Base-by-base conservation (phyloP, 2,888 invertebrate species). In the Chaetogeoica ovagalla region DNA sequence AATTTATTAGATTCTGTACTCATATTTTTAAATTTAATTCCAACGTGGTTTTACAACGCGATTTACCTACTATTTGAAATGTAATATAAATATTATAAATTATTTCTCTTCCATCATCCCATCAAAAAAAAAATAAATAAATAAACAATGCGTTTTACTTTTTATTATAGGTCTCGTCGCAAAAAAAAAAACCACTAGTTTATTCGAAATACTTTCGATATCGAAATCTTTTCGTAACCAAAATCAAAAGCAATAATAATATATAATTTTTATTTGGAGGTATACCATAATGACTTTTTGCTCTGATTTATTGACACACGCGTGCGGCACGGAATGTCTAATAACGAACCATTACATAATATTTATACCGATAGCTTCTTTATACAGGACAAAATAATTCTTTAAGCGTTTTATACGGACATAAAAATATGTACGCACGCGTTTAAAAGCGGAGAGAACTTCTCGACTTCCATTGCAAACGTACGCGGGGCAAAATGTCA, bases 211-310 rank as follows among this genome's bases (percentile, higher is more conserved):
- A 55, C 19, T 7, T 55, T 19, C 55, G 55, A 55, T 8, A 55
- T 8, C 30, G 30, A 55, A 17, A 19, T 55, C 8, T 55, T 55
- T 55, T 8, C 6, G 19, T 55, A 55, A 19, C 6, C 17, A 19
- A 55, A 55, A 55, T 7, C 55, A 55, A 19, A 55, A 48, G 15
- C 48, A 48, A 43, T 48, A 48, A 55, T 19, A 19, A 55, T 55
- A 55, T 19, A 55, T 55, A 19, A 55, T 55, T 55, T 55, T 55
- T 55, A 55, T 66, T 17, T 19, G 6, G 19, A 19, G 19, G 55
- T 55, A n/a, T n/a, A n/a, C 55, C 3, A 55, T 19, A 55, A 66
- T 48, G 39, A 66, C 66, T 66, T 66, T 66, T 66, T 43, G 66
- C 66, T 66, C 66, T 8, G 43, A 48, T 66, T 48, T 48, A 66